These are phyloP conservation scores for Gasterosteus aculeatus DNA, from an alignment of 2,113 vertebrate species.

Conservation along the genomic window DNA sequence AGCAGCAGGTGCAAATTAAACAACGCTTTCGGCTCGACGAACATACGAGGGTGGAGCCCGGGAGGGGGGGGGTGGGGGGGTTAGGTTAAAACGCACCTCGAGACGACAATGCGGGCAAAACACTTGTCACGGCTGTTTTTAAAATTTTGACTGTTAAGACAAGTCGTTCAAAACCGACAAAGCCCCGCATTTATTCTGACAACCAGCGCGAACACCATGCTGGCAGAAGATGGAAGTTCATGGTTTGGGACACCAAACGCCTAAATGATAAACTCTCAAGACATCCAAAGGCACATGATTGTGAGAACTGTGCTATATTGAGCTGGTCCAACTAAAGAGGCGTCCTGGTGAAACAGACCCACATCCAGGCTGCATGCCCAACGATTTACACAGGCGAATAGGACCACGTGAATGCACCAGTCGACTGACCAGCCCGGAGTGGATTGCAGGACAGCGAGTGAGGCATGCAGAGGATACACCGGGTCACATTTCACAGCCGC, in stretches of 20 bases:
- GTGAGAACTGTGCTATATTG: background rate
- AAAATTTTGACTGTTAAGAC: background rate
- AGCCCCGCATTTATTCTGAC: background rate
- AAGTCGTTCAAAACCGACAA: background rate
- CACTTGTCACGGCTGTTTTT: too few species aligned
- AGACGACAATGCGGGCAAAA: too few species aligned
- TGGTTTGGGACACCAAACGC: background rate
- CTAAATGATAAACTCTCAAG: background rate
- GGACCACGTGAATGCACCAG: constrained; percentile 26
- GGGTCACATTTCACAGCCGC: constrained; percentile 47
- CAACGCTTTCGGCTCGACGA: too few species aligned
- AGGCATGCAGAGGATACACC: constrained; percentile 25
- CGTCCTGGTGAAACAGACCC: background rate
- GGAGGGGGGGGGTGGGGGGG: too few species aligned
- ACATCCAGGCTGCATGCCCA: too few species aligned
- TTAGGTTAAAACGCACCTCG: too few species aligned
- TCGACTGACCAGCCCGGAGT: constrained; percentile 6
- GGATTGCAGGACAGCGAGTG: constrained; percentile 22
- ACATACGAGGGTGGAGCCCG: too few species aligned
- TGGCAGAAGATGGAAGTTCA: background rate
- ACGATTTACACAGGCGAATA: constrained; percentile 15
- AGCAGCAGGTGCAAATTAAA: too few species aligned
- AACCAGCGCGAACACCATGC: background rate
- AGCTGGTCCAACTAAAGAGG: background rate
- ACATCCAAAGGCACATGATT: background rate